Evolutionary conservation across 2,888 invertebrate genomes (phyloP), one percentile per base, ranked within the genome.

Genomic region (Sussaba pulchella): DNA sequence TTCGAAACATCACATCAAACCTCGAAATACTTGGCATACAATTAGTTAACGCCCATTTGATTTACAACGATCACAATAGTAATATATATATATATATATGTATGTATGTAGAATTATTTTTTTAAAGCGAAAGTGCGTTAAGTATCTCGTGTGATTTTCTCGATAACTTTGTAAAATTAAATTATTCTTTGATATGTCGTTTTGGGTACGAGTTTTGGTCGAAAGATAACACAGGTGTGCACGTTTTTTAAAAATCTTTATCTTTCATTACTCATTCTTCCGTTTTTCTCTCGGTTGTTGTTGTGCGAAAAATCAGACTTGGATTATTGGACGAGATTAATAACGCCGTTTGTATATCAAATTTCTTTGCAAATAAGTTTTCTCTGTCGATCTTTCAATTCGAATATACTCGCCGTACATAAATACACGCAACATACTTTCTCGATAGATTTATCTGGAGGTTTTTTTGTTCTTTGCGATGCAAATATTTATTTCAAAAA

Each of bases 221-320:
- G 66, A 78, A 81, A 77, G 36, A 73, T 80, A 73, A 70, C 61
- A 73, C 43, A 54, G 43, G 69, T 50, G 59, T 61, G 52, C 39
- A 52, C 26, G 66, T 57, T 21, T 21, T 63, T 24, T n/a, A n/a
- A 61, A 47, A 10, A 17, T 52, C 10, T 50, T 14, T 67, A 26
- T 72, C 12, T 26, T 63, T 57, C 31, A 17, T 69, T 26, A 1
- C 57, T 47, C 31, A 19, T 69, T 26, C 1, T 45, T 69, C 52
- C n/a, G 63, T 36, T 19, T 67, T 59, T 43, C 14, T 50, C 50
- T 70, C 69, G 31, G 52, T 45, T 6, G 72, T 17, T 24, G 52
- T 74, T 71, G 76, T 82, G 78, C 73, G 36, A 72, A 69, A 82
- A 83, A 78, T 83, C 78, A 81, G 83, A 83, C 82, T 82, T 74